These are phyloP conservation scores for Periplaneta americana DNA, from an alignment of 1,140 invertebrate species.

Conservation along the genomic window DNA sequence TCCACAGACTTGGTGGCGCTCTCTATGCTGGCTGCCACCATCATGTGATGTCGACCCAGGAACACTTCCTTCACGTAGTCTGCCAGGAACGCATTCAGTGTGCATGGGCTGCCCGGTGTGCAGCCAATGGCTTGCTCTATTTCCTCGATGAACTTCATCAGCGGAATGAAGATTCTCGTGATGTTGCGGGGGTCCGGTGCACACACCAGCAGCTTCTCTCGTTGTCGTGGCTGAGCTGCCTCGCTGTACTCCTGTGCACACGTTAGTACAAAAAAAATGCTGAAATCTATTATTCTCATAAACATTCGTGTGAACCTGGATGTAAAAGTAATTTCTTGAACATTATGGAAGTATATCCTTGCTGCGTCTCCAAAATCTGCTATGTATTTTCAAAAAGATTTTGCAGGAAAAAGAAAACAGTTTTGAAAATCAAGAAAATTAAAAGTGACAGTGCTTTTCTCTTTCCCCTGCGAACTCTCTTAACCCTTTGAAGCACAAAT, in stretches of 20 bases:
- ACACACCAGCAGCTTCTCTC: constrained; percentile 58
- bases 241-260: constrained; percentile 10
- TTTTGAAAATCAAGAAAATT: too few relatives aligned
- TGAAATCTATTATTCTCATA: too few relatives aligned
- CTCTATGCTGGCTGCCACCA: constrained; percentile 55
- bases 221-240: constrained; percentile 22
- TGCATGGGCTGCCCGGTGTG: constrained; percentile 52
- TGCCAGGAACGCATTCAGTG: constrained; percentile 66
- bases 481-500: too few relatives aligned
- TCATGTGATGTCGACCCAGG: constrained; percentile 51
- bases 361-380: too few relatives aligned
- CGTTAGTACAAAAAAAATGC: background rate
- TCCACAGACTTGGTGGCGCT: constrained; percentile 65
- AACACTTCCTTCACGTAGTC: constrained; percentile 71
- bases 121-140: constrained; percentile 62
- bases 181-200: constrained; percentile 69
- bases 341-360: too few relatives aligned
- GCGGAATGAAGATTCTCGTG: constrained; percentile 64
- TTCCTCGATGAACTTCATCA: constrained; percentile 70
- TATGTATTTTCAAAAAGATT: too few relatives aligned
- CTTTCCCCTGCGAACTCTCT: too few relatives aligned
- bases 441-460: too few relatives aligned
- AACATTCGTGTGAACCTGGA: too few relatives aligned
- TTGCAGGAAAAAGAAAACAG: too few relatives aligned
- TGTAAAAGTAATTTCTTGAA: too few relatives aligned